Base-by-base conservation (phyloP, 37 sponge, comb jelly and placozoan genomes). In the Aplysina aerophoba region DNA sequence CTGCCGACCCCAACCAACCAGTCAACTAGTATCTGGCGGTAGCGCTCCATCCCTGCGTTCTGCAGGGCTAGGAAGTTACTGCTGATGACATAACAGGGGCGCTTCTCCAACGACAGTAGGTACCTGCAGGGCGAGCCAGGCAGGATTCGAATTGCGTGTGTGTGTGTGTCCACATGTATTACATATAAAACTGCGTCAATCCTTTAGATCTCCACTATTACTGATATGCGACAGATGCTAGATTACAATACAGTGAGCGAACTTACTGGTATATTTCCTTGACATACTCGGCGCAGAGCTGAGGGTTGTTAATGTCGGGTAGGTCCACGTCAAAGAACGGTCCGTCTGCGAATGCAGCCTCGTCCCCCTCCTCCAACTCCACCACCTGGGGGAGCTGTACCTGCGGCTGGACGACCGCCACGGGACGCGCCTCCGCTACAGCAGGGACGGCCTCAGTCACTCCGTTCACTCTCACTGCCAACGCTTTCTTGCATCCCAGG, bases 1-100 rank as follows among this genome's bases (percentile, higher is more conserved):
- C 27, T 44, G 15, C 71, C 62, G 20, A 94, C 92, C 41, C 83
- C 83, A 15, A 88, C 84, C 55, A 94, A 44, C 94, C 94, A 94
- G 83, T 94, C 89, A 0, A 94, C 59, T 4, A 94, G 89, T 17
- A 94, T 71, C 17, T 36, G 58, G 4, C 94, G 79, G 33, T 88
- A 86, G 25, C 53, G 74, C 17, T 78, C 68, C 25, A 71, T 81
- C 22, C 84, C 80, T 4, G 57, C 65, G 15, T 24, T 28, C 72
- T 85, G 86, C 0, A 22, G 20, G 12, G 1, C 37, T n/a, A 91
- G 71, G 65, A 90, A 88, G 34, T 88, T 33, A 27, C 40, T 11
- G 14, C 36, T 74, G 58, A 91, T 85, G 53, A 31, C 22, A 67
- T 63, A 88, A 20, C 24, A 4, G 0, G 68, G 54, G 31, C 37